Evolutionary conservation across 2,797 vertebrate species (phyloP), one percentile per base, ranked within the genome.

Genomic region (Neostethus bicornis): DNA sequence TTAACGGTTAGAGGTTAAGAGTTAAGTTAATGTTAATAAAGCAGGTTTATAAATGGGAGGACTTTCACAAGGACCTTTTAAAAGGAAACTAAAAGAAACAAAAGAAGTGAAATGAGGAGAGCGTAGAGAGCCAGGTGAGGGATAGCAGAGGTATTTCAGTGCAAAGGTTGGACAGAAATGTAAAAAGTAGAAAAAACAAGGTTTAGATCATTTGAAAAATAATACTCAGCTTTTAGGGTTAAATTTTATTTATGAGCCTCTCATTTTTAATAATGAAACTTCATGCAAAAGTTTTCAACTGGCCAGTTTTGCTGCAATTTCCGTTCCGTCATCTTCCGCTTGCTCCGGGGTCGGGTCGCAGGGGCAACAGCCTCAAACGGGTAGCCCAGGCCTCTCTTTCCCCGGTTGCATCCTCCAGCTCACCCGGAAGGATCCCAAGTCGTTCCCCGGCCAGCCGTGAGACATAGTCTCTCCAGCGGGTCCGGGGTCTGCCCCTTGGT

Each of bases 21-120:
- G 19, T 75, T 46, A 75, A 71, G 76, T 83, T 77, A 72, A 69
- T 66, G 85, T 94, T 94, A 95, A 94, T 93, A 85, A 92, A 94
- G 93, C 91, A 87, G 90, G 87, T 81, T 86, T 81, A 63, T 89
- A 68, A 85, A 86, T 81, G 82, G 67, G 32, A 74, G 80, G 82
- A 70, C 24, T 29, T 64, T 76, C 43, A 69, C 23, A 53, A 37
- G 13, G 62, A 70, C 56, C 47, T 59, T 35, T 51, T 35, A 53
- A 60, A 61, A 58, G 61, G 26, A 19, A 77, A 16, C 47, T 41
- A 64, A 54, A 59, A 69, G 34, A 57, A 13, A 20, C 34, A 73
- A 4, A 38, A 29, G 8, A 24, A 50, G 61, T 46, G 38, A 69
- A 66, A 69, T 23, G 19, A 44, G 3, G 37, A n/a, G 19, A 28